A percentile compares a stretch with the other conserved stretches of the same genome.
These are phyloP conservation scores for Gymnoscelis rufifasciata DNA, from an alignment of 2,888 invertebrate species.

Conservation along the genomic window DNA sequence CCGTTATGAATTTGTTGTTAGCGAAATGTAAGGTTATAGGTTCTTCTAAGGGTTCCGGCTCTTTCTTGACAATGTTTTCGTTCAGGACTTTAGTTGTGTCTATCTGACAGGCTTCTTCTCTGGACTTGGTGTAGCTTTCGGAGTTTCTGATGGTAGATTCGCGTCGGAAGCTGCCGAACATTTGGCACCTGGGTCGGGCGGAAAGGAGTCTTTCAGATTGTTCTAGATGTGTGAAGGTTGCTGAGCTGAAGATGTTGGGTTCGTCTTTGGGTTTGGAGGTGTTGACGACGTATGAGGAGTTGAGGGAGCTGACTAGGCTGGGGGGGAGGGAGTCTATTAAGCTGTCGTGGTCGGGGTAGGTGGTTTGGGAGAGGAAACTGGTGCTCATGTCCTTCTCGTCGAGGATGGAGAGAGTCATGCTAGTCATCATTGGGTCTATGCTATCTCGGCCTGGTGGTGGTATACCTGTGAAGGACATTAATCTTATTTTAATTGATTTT, in stretches of 20 bases:
- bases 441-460: slow-evolving; percentile 62
- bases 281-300: slow-evolving; percentile 64
- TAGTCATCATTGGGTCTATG: slow-evolving; percentile 70
- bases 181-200: slow-evolving; percentile 53
- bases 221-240: slow-evolving; percentile 68
- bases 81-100: slow-evolving; percentile 61
- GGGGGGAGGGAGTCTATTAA: slow-evolving; percentile 70
- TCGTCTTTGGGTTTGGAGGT: slow-evolving; percentile 51
- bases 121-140: slow-evolving; percentile 65
- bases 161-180: slow-evolving; percentile 58
- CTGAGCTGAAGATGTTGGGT: slow-evolving; percentile 65
- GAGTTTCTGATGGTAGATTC: slow-evolving; percentile 54
- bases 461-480: slow-evolving; percentile 38
- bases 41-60: slow-evolving; percentile 53
- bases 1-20: slow-evolving; percentile 60
- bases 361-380: slow-evolving; percentile 72
- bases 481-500: no score
- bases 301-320: slow-evolving; percentile 67
- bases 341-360: slow-evolving; percentile 69
- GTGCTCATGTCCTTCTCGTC: slow-evolving; percentile 77
- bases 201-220: slow-evolving; percentile 63
- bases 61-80: slow-evolving; percentile 61
- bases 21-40: slow-evolving; percentile 66
- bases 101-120: slow-evolving; percentile 65
- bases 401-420: slow-evolving; percentile 72